Conservation (phyloP, 92 coral and sea anemone genomes). For the Porites evermanni region DNA sequence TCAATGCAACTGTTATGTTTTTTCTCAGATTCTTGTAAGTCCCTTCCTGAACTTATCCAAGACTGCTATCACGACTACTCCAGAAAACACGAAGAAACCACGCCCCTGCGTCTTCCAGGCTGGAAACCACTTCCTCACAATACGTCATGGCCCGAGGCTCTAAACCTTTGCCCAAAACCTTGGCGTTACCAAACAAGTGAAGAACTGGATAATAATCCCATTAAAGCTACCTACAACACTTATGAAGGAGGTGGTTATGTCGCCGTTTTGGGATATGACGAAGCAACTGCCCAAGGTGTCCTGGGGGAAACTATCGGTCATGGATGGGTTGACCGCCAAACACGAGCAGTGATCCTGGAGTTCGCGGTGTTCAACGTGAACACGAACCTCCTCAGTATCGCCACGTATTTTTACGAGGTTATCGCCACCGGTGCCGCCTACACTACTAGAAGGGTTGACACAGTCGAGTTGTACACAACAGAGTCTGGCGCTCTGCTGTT, state of each 20-base stretch:
- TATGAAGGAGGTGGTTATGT: conserved; percentile 61
- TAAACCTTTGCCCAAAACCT: conserved; percentile 49
- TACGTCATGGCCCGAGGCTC: conserved; percentile 54
- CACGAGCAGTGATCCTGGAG: conserved; percentile 61
- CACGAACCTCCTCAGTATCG: conserved; percentile 46
- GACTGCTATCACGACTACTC: conserved; percentile 48
- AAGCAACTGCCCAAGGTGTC: conserved; percentile 42
- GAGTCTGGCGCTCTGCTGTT: conserved; percentile 53
- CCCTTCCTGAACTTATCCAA: background rate
- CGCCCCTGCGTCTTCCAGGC: conserved; percentile 43
- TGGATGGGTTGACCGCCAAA: conserved; percentile 62
- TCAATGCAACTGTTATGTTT: background rate
- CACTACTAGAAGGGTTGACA: conserved; percentile 27
- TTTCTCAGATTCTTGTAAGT: conserved; percentile 1
- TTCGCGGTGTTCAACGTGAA: conserved; percentile 61
- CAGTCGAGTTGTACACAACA: conserved; percentile 46
- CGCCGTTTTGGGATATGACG: conserved; percentile 63
- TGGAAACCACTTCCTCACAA: conserved; percentile 43
- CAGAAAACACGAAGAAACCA: conserved; percentile 17
- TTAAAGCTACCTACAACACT: conserved; percentile 8
- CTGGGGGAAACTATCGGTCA: conserved; percentile 29
- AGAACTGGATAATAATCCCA: conserved; percentile 27
- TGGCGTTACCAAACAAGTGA: conserved; percentile 47
- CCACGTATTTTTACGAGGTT: conserved; percentile 52
- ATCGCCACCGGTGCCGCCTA: conserved; percentile 56